Evolutionary conservation across 1,140 invertebrate genomes (phyloP).

Genomic region (Drosophila navojoa): DNA sequence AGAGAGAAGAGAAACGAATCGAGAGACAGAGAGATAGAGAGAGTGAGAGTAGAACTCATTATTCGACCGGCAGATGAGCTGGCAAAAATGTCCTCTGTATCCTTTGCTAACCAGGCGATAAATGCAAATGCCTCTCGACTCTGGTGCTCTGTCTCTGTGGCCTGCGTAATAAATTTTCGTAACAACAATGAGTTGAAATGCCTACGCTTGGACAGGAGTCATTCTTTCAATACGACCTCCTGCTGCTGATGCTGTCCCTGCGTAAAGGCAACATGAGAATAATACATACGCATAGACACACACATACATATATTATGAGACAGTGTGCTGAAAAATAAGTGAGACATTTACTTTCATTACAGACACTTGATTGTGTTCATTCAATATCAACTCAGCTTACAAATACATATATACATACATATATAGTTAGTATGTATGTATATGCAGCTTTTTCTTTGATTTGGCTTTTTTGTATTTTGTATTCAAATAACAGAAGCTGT

Average conservation of each 20-base stretch:
- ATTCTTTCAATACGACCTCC: conserved; percentile 28
- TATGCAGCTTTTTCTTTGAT: conserved; percentile 13
- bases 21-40: not conserved
- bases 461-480: conserved; percentile 3
- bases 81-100: conserved; percentile 69
- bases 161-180: conserved; percentile 69
- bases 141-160: conserved; percentile 12
- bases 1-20: too few relatives aligned
- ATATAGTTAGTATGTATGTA: conserved; percentile 17
- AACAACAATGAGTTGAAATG: conserved; percentile 39
- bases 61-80: conserved; percentile 45
- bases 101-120: conserved; percentile 52
- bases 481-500: conserved; percentile 23
- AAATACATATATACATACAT: too few relatives aligned
- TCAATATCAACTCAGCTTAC: conserved; percentile 55
- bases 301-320: conserved; percentile 1
- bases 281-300: not conserved
- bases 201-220: conserved; percentile 36
- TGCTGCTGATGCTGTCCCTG: not conserved
- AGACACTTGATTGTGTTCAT: conserved; percentile 72
- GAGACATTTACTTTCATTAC: conserved; percentile 80
- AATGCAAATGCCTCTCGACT: conserved; percentile 34
- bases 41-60: conserved; percentile 10
- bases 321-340: conserved; percentile 57
- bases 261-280: conserved; percentile 19